Base-by-base conservation (phyloP, 53 echinoderm and acorn worm species). In the Echinometra lucunter region DNA sequence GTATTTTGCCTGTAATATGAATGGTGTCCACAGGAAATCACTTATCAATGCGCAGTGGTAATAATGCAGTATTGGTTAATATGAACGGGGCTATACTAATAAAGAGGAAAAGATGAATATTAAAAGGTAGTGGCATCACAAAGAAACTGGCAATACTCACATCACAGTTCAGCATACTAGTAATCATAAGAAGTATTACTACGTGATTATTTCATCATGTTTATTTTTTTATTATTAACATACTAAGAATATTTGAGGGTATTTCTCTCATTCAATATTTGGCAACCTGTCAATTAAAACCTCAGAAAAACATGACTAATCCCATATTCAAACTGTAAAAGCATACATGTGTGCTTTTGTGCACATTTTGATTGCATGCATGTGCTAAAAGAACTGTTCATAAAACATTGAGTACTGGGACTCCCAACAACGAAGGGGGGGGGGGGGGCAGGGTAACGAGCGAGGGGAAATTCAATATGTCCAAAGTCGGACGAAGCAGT, bases 401-500 rank as follows among this genome's bases (percentile, higher is more conserved):
- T 49, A 28, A 85, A 85, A 47, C 78, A 49, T 85, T 85, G 85
- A 85, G 28, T 85, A 85, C 49, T 49, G 28, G 85, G 85, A n/a
- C 49, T 49, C 21, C 82, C 85, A 85, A 85, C 49, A 85, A 89
- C 58, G 60, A 89, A 8, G 60, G 0, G 37, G 19, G 16, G 89
- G 88, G 55, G 88, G 57, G 88, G 88, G 45, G 13, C 56, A 25
- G 85, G 58, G 89, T 21, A 57, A 60, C 89, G 12, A 57, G 89
- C 38, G 25, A n/a, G 23, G 57, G 70, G 91, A 66, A 91, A 91
- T 91, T 91, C 91, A 91, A 91, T 91, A 91, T 67, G 44, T 91
- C 63, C 69, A 91, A 91, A 91, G 45, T 66, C 27, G 67, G 91
- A 67, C 66, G 35, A 56, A 38, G 45, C 9, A 92, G 57, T n/a